Evolutionary conservation across 2,113 vertebrate genomes (phyloP), one percentile per base, ranked within the genome.

Genomic region (Leucopsar rothschildi): DNA sequence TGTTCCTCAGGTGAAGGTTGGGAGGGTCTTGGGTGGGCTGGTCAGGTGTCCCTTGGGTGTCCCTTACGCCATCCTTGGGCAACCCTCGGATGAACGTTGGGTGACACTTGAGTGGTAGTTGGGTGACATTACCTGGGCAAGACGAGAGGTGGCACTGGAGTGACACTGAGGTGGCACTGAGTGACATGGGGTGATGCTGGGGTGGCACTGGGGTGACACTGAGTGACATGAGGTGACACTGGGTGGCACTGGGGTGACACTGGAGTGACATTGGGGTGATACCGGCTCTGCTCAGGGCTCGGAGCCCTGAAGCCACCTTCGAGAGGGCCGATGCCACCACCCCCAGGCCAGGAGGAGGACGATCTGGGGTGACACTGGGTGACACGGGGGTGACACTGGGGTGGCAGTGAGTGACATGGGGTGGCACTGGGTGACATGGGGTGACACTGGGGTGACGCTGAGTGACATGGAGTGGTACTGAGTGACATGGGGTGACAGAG

Each of bases 21-120:
- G 42, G 42, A 42, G 42, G 13, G 42, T 42, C 42, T 42, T 42
- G 42, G 42, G 42, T 42, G 42, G 42, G 42, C 6, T 45, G 18
- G 3, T 44, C 55, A 17, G 20, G 35, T 21, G 23, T 1, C 1
- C 15, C 20, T 82, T 0, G 0, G 6, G 24, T 1, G 0, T 42
- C 24, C 12, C 64, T 33, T 33, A 5, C 4, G 10, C 1, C 1
- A 2, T 27, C 23, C 10, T 40, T 61, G 45, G 55, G 9, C 42
- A 17, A 24, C 15, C 27, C 56, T 39, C 21, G 27, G 66, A 9
- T 16, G 47, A 12, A 8, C 47, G 4, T 8, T 8, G 20, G 40
- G 40, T 14, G 35, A 12, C 3, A 1, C 53, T 10, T 28, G 31
- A 14, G 39, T 11, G 53, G 31, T 39, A 16, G 29, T 7, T 59